A percentile compares a stretch with the other conserved stretches of the same genome.
Conservation (phyloP, 2,888 invertebrate species). For the Ommatoiulus sabulosus region DNA sequence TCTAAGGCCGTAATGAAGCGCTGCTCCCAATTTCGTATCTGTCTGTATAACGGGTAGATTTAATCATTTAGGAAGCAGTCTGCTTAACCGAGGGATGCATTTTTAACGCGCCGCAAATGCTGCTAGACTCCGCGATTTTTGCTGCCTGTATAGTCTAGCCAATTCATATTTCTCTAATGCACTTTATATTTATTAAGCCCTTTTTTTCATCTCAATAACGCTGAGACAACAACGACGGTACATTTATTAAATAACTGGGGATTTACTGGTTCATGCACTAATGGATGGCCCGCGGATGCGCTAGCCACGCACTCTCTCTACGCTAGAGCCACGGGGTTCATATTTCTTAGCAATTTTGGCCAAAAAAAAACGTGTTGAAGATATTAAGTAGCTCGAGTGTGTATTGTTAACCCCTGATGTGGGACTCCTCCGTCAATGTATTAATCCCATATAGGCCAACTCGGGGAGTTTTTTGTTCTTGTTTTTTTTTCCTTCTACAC, state of each 20-base stretch:
- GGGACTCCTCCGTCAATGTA: neutral
- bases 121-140: neutral
- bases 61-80: slow-evolving; percentile 1
- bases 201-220: neutral
- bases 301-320: neutral
- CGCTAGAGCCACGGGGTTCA: neutral
- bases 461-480: neutral
- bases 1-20: neutral
- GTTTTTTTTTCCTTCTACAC: neutral
- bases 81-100: neutral
- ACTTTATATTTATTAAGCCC: slow-evolving; percentile 32
- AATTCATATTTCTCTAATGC: slow-evolving; percentile 24
- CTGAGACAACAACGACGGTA: slow-evolving; percentile 8
- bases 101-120: neutral
- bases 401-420: neutral
- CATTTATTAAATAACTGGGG: slow-evolving; percentile 36
- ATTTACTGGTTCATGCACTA: neutral
- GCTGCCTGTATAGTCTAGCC: neutral
- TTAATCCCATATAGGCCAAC: neutral
- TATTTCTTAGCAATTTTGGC: neutral
- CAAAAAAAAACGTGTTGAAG: neutral
- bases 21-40: neutral
- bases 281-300: slow-evolving; percentile 13
- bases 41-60: neutral
- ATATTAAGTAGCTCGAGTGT: slow-evolving; percentile 16